These are phyloP conservation scores for Sakesphorus luctuosus DNA, from an alignment of 2,113 vertebrate species.

Conservation along the genomic window DNA sequence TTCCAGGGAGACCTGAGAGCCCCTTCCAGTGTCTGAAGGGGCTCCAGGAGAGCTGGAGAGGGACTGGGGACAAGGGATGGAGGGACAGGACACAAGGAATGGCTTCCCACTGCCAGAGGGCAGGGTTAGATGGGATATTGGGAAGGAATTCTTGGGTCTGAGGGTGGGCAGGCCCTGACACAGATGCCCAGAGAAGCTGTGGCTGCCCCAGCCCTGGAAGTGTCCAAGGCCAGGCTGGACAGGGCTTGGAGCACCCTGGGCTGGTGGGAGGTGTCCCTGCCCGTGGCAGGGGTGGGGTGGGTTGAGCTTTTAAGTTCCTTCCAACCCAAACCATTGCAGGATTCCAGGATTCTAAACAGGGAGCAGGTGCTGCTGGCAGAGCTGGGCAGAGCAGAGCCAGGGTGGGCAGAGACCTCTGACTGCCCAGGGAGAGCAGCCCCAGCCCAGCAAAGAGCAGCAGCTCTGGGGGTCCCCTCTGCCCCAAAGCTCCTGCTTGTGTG, in stretches of 20 bases:
- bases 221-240: not conserved
- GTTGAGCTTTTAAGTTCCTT: too few species aligned
- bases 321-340: not conserved
- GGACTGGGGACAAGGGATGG: not conserved
- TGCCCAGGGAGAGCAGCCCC: not conserved
- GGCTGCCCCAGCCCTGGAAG: not conserved
- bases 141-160: not conserved
- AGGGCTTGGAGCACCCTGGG: not conserved
- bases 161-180: not conserved
- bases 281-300: not conserved
- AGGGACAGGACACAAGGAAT: not conserved
- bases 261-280: not conserved
- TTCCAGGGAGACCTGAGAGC: not conserved
- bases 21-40: rapidly evolving
- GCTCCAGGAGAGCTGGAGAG: not conserved
- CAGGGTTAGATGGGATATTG: rapidly evolving
- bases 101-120: not conserved
- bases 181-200: too few species aligned
- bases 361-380: not conserved
- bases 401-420: not conserved
- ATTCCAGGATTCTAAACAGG: not conserved
- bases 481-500: not conserved
- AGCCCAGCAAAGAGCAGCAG: not conserved
- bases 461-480: too few species aligned
- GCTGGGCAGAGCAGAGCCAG: rapidly evolving